Evolutionary conservation across 2,113 vertebrate species (phyloP).

Genomic region (Eurypyga helias): DNA sequence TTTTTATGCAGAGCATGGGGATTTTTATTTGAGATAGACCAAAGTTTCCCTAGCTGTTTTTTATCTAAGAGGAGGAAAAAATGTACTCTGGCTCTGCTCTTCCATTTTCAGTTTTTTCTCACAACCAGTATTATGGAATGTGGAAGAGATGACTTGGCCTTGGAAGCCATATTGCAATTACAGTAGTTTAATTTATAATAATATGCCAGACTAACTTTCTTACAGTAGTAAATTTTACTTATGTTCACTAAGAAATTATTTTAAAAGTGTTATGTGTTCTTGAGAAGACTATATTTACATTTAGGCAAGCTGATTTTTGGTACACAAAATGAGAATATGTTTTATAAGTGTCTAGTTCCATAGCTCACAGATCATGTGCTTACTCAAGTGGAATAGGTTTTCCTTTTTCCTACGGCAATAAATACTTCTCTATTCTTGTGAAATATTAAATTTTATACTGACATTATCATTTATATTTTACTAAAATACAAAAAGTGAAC

Average conservation of each 20-base stretch:
- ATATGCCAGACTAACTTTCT: background rate
- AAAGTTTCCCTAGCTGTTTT: background rate
- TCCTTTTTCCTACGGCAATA: background rate
- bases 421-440: constrained; percentile 4
- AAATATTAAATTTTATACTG: background rate
- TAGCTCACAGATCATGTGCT: constrained; percentile 15
- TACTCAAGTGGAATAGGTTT: background rate
- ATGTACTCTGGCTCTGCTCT: background rate
- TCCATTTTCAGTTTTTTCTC: constrained; percentile 36
- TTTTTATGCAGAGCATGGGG: background rate
- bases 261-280: background rate
- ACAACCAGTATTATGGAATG: background rate
- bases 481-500: background rate
- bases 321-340: background rate
- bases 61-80: background rate
- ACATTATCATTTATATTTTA: background rate
- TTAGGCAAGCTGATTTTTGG: background rate
- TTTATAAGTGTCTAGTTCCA: constrained; percentile 26
- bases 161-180: background rate
- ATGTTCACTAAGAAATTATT: background rate
- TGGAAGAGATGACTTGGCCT: background rate
- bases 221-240: background rate
- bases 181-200: background rate
- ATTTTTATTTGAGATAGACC: background rate
- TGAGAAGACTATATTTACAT: background rate